Evolutionary conservation across 2,888 invertebrate genomes (phyloP), one percentile per base, ranked within the genome.

Genomic region (Lasioglossum oenotherae): DNA sequence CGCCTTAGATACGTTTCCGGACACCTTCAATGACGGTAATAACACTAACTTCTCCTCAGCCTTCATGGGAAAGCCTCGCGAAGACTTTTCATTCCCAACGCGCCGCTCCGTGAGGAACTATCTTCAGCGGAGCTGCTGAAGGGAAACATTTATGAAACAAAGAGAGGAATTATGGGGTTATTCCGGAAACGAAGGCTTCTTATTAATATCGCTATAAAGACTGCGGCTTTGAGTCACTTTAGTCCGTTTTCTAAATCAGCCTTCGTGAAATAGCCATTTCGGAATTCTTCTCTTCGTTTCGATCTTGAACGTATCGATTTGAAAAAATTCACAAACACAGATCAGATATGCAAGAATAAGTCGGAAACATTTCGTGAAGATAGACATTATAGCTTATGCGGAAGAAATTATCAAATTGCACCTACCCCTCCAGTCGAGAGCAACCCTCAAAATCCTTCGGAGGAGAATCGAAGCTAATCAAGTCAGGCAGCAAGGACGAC

Each of bases 1-100:
- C 74, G 86, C 81, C 82, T 89, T 85, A 89, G 89, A 86, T 89
- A 91, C 90, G 90, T 88, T 91, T 90, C 92, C 84, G 87, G 89
- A 89, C 90, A 88, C 78, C 84, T 84, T 89, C 92, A 92, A 93
- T 92, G 93, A 87, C 87, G 90, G 92, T 91, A 93, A 93, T 94
- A 93, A 93, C 92, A 92, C 92, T 93, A 93, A 94, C 92, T 93
- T 93, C 93, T 93, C 88, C 92, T 93, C 91, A 93, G 85, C 76
- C 81, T 84, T 80, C 85, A 83, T 72, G 72, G 83, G 80, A 81
- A 80, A 89, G 90, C 85, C 87, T 84, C 86, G 75, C 81, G 76
- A 82, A 82, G 82, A 80, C 81, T 75, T 78, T 77, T 84, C 60
- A 74, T 60, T 67, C 75, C 82, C 69, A 73, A 82, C 83, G 74